phyloP scores from a whole-genome alignment of 1,140 invertebrate species.

The Caenorhabditis tropicalis region DNA sequence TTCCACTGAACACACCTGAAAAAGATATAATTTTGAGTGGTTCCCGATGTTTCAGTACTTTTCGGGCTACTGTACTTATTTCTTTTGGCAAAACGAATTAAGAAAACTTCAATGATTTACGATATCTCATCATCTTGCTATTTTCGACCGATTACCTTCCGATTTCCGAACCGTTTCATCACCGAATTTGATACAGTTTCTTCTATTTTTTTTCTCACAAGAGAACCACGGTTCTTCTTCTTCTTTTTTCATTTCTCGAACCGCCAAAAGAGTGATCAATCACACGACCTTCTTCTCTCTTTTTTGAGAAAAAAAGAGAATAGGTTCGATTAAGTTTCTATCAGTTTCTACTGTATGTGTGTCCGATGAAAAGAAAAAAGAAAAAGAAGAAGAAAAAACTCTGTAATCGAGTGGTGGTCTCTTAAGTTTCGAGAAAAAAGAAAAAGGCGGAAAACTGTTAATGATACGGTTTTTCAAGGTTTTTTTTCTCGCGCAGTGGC shows the following conservation, averaged over 20 bases:
- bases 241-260: neutral
- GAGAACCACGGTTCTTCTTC: neutral
- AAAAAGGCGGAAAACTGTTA: conserved; percentile 21
- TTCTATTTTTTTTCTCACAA: neutral
- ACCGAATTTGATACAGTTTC: neutral
- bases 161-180: neutral
- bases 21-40: too few species aligned
- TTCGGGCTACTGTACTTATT: too few species aligned
- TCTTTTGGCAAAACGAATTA: too few species aligned
- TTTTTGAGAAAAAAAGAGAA: neutral
- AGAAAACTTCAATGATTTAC: too few species aligned
- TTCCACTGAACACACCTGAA: too few species aligned
- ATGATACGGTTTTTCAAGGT: conserved; percentile 36
- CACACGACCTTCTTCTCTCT: conserved; percentile 14
- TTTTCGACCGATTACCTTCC: too few species aligned
- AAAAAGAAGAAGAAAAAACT: neutral
- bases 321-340: conserved; percentile 34
- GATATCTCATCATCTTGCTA: too few species aligned
- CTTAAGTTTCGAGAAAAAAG: neutral
- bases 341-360: neutral
- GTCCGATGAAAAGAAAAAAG: neutral
- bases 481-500: neutral
- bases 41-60: too few species aligned
- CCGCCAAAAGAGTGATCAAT: conserved; percentile 36
- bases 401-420: conserved; percentile 22